Evolutionary conservation across 2,888 invertebrate genomes (phyloP), one percentile per base, ranked within the genome.

Genomic region (Temnothorax ravouxi): DNA sequence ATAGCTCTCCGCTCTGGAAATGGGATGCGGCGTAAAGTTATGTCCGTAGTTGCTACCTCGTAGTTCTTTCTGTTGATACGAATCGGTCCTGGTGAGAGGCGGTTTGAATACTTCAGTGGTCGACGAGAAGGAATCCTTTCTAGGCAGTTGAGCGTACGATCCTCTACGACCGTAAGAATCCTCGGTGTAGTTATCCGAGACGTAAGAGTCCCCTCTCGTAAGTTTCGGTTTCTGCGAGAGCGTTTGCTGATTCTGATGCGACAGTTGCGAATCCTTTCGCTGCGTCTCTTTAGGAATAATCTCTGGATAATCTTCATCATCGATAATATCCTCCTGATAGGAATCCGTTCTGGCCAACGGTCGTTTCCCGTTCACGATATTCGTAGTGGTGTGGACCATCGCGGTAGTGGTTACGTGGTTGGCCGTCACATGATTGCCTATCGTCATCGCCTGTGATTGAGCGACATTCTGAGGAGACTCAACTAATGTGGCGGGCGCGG

Each of bases 321-420:
- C 93, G 71, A 93, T 89, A 0, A 90, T 50, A n/a, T 94, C 94
- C 59, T 94, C 93, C 75, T 93, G 93, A 82, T 94, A 94, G 9
- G 94, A 94, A 9, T 94, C 93, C 4, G 92, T 91, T 61, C 93
- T 89, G 29, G 90, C 88, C 15, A 94, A 87, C 3, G 67, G 79
- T 59, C 93, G 95, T 94, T 92, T 96, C 92, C 91, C 95, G 93
- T 92, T 94, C 93, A 93, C 95, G 95, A 88, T 93, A 11, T 67
- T 77, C 93, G 84, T 94, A 93, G 56, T 80, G 2, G 84, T 56
- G 67, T 94, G 95, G 94, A 94, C 95, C 95, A 89, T 93, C 83
- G 92, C 95, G 94, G 88, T 95, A 92, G 93, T 88, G 94, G 94
- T 87, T 92, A 93, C 84, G 95, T 94, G 67, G 44, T 89, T 89